Evolutionary conservation across 2,113 vertebrate genomes (phyloP), one percentile per base, ranked within the genome.

Genomic region (Perca schrenkii): DNA sequence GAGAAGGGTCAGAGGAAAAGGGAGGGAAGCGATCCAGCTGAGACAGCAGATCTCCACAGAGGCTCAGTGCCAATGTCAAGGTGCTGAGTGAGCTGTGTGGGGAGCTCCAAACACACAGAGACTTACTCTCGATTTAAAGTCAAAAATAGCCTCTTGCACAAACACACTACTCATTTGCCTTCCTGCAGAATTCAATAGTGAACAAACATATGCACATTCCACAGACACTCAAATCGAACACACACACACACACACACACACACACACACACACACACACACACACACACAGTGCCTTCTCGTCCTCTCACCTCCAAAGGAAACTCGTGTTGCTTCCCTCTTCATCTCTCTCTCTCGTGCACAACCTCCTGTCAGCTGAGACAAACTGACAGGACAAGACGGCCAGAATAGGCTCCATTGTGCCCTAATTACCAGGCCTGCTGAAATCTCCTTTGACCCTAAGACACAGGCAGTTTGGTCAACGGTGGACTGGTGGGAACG

Each of bases 31-130:
- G 14, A 85, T 91, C 60, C 63, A 79, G 88, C 89, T 93, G 90
- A 93, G 87, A 62, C 88, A 87, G 89, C 86, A 87, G 74, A 82
- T 88, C 85, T 79, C 66, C 56, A 52, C 36, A 12, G 82, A 83
- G 86, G 81, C 84, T 54, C 50, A 12, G 72, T 72, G 91, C 91
- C 92, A 94, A 91, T 82, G 89, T 87, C 82, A 91, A 94, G 91
- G 90, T 89, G 88, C 82, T 85, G 89, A 94, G 84, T 85, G 91
- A 89, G 86, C 54, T 12, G 53, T 57, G 78, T 54, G 56, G 31
- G 64, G 80, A 57, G 65, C 70, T 54, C 43, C 72, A 84, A 58
- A 82, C 74, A 71, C n/a, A 77, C 58, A 40, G 25, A 75, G 31
- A 22, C 76, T 70, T 64, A 58, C 73, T 69, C 54, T 57, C 36